Conservation (phyloP, 53 echinoderm and acorn worm species). For the Paracentrotus lividus region DNA sequence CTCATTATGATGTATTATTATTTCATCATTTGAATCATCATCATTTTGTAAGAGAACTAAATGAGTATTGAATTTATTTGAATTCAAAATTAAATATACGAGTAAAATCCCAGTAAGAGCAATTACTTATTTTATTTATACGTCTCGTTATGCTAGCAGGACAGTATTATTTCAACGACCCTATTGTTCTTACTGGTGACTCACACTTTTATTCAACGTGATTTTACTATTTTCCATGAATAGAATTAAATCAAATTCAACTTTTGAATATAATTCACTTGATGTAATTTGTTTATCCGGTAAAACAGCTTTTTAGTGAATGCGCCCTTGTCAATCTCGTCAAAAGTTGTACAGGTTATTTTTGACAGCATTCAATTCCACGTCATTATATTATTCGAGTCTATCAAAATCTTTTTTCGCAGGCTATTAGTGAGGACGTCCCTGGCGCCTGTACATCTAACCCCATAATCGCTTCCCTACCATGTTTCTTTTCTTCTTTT, state of each 20-base stretch:
- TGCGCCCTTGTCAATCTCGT: neutral
- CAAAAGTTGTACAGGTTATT: neutral
- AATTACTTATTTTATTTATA: too few species aligned
- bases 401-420: constrained; percentile 1
- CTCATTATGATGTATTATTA: too few species aligned
- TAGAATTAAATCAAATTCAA: neutral
- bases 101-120: too few species aligned
- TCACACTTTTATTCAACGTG: too few species aligned
- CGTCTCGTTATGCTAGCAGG: too few species aligned
- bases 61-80: too few species aligned
- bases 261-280: neutral
- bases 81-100: too few species aligned
- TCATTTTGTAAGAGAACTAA: too few species aligned
- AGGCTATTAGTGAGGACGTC: constrained; percentile 2
- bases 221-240: too few species aligned
- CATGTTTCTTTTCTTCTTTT: neutral
- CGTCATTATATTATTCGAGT: neutral
- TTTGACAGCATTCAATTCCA: neutral
- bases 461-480: constrained; percentile 19
- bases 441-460: constrained; percentile 19
- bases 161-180: too few species aligned
- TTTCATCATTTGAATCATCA: too few species aligned
- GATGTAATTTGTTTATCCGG: neutral
- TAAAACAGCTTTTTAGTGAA: neutral
- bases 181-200: too few species aligned